Evolutionary conservation across 2,113 vertebrate species (phyloP).

Genomic region (Alosa alosa): DNA sequence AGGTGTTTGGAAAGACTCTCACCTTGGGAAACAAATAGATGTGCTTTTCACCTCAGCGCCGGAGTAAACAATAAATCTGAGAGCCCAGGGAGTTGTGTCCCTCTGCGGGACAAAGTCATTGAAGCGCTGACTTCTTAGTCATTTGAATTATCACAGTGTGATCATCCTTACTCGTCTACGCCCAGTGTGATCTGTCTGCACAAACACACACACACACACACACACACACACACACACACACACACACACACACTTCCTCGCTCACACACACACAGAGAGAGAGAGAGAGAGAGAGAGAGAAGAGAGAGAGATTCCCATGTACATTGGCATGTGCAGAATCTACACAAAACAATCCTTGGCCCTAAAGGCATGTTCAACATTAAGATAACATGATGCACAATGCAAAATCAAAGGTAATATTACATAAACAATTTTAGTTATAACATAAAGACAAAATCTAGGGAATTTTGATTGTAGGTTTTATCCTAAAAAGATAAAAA

Average conservation of each 20-base stretch:
- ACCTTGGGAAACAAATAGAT: slow-evolving; percentile 56
- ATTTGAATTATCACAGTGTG: slow-evolving; percentile 49
- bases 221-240: background rate
- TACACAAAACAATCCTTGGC: background rate
- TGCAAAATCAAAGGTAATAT: background rate
- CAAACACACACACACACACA: background rate
- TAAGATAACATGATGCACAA: background rate
- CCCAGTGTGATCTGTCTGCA: slow-evolving; percentile 23
- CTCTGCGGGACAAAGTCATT: slow-evolving; percentile 48
- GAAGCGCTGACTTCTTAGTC: slow-evolving; percentile 48
- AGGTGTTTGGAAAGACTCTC: slow-evolving; percentile 51
- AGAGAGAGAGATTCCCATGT: background rate
- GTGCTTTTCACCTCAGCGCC: slow-evolving; percentile 38
- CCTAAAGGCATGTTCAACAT: background rate
- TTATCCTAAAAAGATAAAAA: background rate
- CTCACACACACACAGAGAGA: too few species aligned
- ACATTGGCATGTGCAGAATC: background rate
- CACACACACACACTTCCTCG: background rate
- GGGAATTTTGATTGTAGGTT: background rate
- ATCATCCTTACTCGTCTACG: slow-evolving; percentile 43
- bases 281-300: too few species aligned
- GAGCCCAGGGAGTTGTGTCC: slow-evolving; percentile 42
- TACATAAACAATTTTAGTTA: background rate
- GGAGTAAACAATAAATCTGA: slow-evolving; percentile 53
- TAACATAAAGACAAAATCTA: background rate